Base-by-base conservation (phyloP, 2,113 vertebrate species). In the Lanius ludovicianus region DNA sequence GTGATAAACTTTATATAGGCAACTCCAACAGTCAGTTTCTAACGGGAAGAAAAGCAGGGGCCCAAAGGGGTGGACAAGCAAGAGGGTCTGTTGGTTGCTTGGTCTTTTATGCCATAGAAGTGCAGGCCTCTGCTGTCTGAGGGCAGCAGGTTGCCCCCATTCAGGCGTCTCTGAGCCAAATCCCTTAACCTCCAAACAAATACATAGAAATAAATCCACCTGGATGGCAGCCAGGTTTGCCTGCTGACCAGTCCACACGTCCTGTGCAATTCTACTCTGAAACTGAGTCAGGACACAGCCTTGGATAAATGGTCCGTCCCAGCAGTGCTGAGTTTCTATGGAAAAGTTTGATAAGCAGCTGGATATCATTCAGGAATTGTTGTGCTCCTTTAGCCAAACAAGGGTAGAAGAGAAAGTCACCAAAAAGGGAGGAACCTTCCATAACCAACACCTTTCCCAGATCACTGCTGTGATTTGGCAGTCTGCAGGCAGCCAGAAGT, bases 191-290 rank as follows among this genome's bases (percentile, higher is more conserved):
- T 35, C 37, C 49, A 71, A 83, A 69, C 28, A 92, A 60, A 64
- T 17, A 24, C 1, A 0, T 1, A 10, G 28, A 62, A 82, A 74
- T 49, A 91, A 92, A 71, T 33, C 24, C 56, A 44, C 10, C 27
- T 4, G 10, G 24, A 27, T 31, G 11, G 33, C 44, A 75, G 35
- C 25, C 56, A 79, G 57, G 10, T 28, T 68, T 78, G 27, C 25
- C 35, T 44, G 8, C 50, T 84, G 73, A 80, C 17, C 44, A 15
- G 17, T 69, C 39, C 49, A 46, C 46, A 17, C 0, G 0, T 39
- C 53, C 30, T 77, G 50, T 11, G 35, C 63, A 57, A 33, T 74
- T 89, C 52, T 62, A 28, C 24, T 65, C 24, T 1, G 1, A 25
- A 41, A 39, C 33, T 30, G 20, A 42, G 65, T 60, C 55, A 57